phyloP scores from a whole-genome alignment of 2,113 vertebrate species.

The Vireo altiloquus region DNA sequence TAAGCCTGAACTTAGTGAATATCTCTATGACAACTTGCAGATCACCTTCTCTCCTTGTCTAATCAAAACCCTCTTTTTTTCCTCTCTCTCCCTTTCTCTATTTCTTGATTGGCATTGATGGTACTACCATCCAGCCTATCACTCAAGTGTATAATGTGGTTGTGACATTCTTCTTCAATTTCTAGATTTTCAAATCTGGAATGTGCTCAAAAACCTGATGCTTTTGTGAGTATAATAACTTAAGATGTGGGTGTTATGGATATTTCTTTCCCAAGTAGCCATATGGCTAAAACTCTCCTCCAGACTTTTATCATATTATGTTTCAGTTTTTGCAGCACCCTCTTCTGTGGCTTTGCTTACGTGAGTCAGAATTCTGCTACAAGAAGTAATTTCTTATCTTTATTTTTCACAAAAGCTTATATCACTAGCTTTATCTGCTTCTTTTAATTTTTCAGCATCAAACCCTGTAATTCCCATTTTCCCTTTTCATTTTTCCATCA shows the following conservation, averaged over 20 bases:
- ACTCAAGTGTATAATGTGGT: not conserved
- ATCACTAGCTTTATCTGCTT: not conserved
- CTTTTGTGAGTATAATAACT: not conserved
- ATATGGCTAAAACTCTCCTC: slow-evolving; percentile 17
- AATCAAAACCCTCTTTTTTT: not conserved
- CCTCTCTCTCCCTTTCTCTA: not conserved
- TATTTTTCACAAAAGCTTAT: not conserved
- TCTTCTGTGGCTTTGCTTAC: not conserved
- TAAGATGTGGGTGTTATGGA: not conserved
- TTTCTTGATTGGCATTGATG: slow-evolving; percentile 20
- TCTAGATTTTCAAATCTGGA: not conserved
- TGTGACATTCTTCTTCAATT: not conserved
- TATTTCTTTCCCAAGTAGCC: slow-evolving; percentile 13
- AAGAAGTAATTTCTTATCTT: not conserved
- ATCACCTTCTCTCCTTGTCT: not conserved
- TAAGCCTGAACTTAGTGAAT: not conserved
- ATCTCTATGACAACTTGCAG: slow-evolving; percentile 32
- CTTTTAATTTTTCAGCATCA: not conserved
- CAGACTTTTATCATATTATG: not conserved
- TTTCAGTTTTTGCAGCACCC: not conserved
- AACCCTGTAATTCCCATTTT: not conserved
- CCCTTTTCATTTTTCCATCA: not conserved
- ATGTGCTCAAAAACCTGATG: not conserved
- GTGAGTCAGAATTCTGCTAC: not conserved
- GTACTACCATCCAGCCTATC: not conserved